Evolutionary conservation across 2,113 vertebrate genomes (phyloP).

Genomic region (Mastomys coucha): DNA sequence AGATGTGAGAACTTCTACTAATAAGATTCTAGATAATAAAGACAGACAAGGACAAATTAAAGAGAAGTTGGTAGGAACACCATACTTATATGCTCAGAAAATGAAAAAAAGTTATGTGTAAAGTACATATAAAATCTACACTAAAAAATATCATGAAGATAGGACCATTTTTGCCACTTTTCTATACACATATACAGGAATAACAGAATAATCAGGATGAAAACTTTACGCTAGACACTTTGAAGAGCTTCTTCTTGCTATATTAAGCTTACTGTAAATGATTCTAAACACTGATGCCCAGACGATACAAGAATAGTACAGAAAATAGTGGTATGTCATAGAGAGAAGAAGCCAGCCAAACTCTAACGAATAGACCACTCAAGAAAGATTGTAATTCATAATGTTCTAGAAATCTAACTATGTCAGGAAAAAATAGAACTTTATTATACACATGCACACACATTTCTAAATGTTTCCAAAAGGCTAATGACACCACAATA

Average conservation of each 20-base stretch:
- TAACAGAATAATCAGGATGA: neutral
- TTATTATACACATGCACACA: neutral
- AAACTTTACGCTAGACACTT: neutral
- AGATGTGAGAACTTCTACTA: neutral
- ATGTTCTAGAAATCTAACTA: neutral
- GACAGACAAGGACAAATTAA: constrained; percentile 7
- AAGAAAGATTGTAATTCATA: neutral
- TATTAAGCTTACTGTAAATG: neutral
- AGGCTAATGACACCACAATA: neutral
- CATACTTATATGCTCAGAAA: neutral
- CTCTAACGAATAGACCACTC: neutral
- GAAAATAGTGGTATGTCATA: neutral
- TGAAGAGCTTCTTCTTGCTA: neutral
- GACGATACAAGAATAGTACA: neutral
- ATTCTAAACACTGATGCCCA: neutral
- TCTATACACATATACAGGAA: neutral
- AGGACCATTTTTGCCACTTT: neutral
- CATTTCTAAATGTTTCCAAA: constrained; percentile 5
- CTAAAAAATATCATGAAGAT: neutral
- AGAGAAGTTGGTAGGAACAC: constrained; percentile 9
- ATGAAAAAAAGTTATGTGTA: neutral
- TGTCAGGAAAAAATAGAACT: constrained; percentile 23
- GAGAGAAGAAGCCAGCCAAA: neutral
- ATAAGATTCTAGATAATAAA: neutral
- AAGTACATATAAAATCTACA: neutral